These are phyloP conservation scores for Plectropomus leopardus DNA, from an alignment of 2,113 vertebrate species.

Conservation along the genomic window DNA sequence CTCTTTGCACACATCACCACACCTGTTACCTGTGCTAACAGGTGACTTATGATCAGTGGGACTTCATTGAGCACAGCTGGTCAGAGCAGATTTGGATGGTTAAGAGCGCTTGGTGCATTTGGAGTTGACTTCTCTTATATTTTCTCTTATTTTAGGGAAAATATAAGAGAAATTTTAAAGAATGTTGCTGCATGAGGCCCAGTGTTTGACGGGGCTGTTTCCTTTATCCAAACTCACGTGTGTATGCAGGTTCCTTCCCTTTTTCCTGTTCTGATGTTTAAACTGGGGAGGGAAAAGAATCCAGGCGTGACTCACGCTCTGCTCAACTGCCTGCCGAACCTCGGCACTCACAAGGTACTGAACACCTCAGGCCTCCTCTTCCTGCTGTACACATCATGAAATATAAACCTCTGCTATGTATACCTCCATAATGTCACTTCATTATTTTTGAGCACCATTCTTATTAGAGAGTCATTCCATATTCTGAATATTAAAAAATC, in stretches of 20 bases:
- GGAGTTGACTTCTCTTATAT: no score
- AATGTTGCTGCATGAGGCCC: no score
- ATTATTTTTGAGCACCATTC: background rate
- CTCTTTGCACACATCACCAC: no score
- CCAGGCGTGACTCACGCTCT: slow-evolving; percentile 86
- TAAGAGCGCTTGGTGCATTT: no score
- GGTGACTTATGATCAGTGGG: no score
- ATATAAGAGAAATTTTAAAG: no score
- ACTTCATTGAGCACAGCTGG: no score
- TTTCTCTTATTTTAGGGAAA: no score
- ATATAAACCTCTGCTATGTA: background rate
- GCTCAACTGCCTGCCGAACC: slow-evolving; percentile 89
- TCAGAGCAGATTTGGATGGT: no score
- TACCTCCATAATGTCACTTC: background rate
- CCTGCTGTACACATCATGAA: background rate
- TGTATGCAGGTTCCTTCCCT: slow-evolving; percentile 90
- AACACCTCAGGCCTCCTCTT: background rate
- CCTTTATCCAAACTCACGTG: background rate
- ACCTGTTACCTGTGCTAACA: no score
- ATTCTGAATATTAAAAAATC: background rate
- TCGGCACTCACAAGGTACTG: slow-evolving; percentile 94
- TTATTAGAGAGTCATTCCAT: background rate
- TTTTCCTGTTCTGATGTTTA: slow-evolving; percentile 92
- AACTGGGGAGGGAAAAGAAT: slow-evolving; percentile 88
- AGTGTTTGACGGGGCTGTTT: background rate